A percentile compares a stretch with the other conserved stretches of the same genome.
These are phyloP conservation scores for Diorhabda elongata DNA, from an alignment of 1,140 invertebrate species.

Conservation along the genomic window DNA sequence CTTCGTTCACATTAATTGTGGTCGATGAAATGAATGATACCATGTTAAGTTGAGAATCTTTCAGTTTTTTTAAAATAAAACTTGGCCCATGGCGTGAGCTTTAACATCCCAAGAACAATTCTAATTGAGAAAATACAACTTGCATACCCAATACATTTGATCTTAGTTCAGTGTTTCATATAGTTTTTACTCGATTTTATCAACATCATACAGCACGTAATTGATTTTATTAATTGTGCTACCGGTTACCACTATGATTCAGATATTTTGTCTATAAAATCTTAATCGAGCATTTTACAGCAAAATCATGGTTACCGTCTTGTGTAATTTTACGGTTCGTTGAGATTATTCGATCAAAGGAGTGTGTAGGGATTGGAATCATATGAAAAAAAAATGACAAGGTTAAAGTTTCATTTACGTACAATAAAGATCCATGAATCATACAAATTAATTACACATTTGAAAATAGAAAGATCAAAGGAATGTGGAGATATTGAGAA, in stretches of 20 bases:
- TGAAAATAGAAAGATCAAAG: too few relatives aligned
- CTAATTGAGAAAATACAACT: too few relatives aligned
- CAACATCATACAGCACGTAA: neutral
- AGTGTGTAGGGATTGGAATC: neutral
- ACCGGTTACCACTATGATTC: neutral
- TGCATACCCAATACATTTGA: too few relatives aligned
- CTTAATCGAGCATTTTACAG: neutral
- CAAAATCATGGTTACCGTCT: neutral
- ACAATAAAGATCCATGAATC: neutral
- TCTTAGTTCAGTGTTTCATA: too few relatives aligned
- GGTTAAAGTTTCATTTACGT: neutral
- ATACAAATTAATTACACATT: neutral
- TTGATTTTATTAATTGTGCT: neutral
- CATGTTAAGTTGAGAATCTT: too few relatives aligned
- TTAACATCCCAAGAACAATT: too few relatives aligned
- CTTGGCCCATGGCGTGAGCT: too few relatives aligned
- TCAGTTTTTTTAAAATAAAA: too few relatives aligned
- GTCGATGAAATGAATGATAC: too few relatives aligned
- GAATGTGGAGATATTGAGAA: too few relatives aligned
- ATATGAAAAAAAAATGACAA: neutral
- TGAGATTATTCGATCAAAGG: slow-evolving; percentile 2
- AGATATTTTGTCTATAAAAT: neutral
- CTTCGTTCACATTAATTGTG: too few relatives aligned
- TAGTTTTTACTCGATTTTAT: too few relatives aligned
- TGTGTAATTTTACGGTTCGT: neutral